These are phyloP conservation scores for Ptychadena robeensis DNA, from an alignment of 2,797 vertebrate genomes.

Conservation along the genomic window DNA sequence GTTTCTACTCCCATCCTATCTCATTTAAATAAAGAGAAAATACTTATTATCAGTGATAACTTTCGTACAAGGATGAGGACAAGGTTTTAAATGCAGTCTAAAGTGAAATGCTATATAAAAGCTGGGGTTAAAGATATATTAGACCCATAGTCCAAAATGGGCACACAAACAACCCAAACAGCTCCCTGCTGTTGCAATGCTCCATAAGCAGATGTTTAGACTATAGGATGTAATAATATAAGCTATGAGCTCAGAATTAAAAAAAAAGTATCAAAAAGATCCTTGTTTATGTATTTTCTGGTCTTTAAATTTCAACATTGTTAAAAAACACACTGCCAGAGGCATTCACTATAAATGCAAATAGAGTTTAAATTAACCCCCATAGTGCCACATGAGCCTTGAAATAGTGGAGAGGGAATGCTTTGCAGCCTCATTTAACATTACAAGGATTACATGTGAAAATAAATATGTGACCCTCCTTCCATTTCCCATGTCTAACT, in stretches of 20 bases:
- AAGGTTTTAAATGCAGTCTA: too few relatives aligned
- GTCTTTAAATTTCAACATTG: neutral
- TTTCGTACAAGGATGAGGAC: too few relatives aligned
- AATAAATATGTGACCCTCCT: too few relatives aligned
- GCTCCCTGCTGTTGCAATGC: neutral
- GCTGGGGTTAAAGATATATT: neutral
- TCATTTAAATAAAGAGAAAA: too few relatives aligned
- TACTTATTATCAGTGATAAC: too few relatives aligned
- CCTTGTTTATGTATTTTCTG: neutral
- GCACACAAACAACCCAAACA: too few relatives aligned
- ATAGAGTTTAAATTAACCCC: slow-evolving; percentile 28
- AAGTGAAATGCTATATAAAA: too few relatives aligned
- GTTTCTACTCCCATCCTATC: too few relatives aligned
- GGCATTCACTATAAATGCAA: neutral
- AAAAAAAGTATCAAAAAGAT: neutral
- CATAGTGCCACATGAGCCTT: slow-evolving; percentile 22
- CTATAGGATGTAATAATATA: too few relatives aligned
- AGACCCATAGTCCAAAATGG: neutral
- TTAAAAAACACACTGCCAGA: neutral
- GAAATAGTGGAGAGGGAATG: slow-evolving; percentile 3
- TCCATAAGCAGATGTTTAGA: neutral
- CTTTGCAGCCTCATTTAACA: slow-evolving; percentile 31
- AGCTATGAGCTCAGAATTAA: too few relatives aligned
- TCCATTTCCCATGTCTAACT: neutral
- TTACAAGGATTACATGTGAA: neutral